Evolutionary conservation across 1,140 invertebrate species (phyloP).

Genomic region (Hirudo medicinalis): DNA sequence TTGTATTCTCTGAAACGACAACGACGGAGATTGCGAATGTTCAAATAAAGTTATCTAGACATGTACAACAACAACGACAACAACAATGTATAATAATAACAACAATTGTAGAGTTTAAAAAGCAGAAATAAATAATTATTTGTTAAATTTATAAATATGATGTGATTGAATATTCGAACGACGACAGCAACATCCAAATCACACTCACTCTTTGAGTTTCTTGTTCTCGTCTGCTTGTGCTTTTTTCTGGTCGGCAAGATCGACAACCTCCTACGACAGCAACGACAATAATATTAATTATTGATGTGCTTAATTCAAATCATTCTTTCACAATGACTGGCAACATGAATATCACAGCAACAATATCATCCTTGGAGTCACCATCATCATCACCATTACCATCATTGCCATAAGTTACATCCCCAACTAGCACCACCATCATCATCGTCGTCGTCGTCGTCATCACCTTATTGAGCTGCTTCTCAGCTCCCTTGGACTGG

Average conservation of each 20-base stretch:
- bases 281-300: slow-evolving; percentile 23
- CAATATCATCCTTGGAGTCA: not conserved
- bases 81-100: no score
- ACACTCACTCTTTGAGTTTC: slow-evolving; percentile 54
- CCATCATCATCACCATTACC: slow-evolving; percentile 4
- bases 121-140: no score
- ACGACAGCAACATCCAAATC: slow-evolving; percentile 14
- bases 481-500: slow-evolving; percentile 58
- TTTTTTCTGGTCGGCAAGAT: slow-evolving; percentile 56
- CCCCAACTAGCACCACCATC: no score
- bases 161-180: no score
- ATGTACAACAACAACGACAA: no score
- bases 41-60: no score
- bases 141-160: no score
- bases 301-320: not conserved
- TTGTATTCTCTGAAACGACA: slow-evolving; percentile 33
- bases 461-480: slow-evolving; percentile 48
- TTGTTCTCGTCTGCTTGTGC: slow-evolving; percentile 64
- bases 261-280: slow-evolving; percentile 49
- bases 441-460: no score
- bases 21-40: not conserved
- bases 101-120: no score
- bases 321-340: not conserved
- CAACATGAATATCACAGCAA: no score
- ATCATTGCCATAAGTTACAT: no score